These are phyloP conservation scores for Herpailurus yagouaroundi DNA, from an alignment of 2,113 vertebrate genomes.

Conservation along the genomic window DNA sequence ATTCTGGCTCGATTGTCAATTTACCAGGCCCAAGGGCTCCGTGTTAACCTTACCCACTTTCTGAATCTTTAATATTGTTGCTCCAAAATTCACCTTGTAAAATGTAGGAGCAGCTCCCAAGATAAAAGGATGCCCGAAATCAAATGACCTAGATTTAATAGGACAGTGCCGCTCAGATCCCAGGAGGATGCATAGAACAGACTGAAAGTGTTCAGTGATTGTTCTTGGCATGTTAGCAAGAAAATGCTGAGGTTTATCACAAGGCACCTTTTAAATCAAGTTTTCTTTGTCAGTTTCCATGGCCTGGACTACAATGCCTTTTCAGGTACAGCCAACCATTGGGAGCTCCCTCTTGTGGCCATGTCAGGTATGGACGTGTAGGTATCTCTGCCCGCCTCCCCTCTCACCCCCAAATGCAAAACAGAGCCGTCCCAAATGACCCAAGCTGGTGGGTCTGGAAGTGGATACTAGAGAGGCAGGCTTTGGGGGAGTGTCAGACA, in stretches of 20 bases:
- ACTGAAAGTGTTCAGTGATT: background rate
- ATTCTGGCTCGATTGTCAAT: background rate
- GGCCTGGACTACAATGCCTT: background rate
- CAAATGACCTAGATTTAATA: constrained; percentile 46
- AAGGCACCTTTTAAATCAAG: background rate
- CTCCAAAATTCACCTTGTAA: constrained; percentile 44
- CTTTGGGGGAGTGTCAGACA: background rate
- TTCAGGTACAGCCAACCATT: background rate
- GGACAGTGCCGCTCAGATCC: background rate
- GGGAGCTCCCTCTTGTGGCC: constrained; percentile 72
- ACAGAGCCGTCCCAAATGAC: background rate
- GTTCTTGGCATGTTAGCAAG: background rate
- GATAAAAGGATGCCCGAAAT: background rate
- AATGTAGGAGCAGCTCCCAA: constrained; percentile 27
- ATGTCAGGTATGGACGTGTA: background rate
- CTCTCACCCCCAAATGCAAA: background rate
- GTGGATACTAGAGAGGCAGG: rapidly evolving
- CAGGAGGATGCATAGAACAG: background rate
- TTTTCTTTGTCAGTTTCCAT: constrained; percentile 38
- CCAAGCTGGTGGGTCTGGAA: background rate
- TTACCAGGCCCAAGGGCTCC: constrained; percentile 4
- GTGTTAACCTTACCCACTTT: constrained; percentile 29
- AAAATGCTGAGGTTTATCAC: background rate
- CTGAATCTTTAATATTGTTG: constrained; percentile 44
- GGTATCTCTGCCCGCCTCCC: background rate